Base-by-base conservation (phyloP, 2,888 invertebrate genomes). In the Heliconius charithonia region DNA sequence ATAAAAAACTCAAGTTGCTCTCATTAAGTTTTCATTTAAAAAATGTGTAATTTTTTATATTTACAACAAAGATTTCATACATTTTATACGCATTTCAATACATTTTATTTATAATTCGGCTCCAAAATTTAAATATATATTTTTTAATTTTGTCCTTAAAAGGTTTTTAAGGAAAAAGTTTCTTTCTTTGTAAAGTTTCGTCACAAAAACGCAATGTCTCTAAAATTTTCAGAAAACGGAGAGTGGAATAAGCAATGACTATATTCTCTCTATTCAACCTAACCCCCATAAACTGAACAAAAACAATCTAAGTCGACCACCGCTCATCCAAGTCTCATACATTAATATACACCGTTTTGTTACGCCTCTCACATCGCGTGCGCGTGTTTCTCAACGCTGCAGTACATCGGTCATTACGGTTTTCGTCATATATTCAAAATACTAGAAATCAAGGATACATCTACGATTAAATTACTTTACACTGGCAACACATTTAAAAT, bases 351-450 rank as follows among this genome's bases (percentile, higher is more conserved):
- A 19, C 45, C 37, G 22, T 71, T 29, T 51, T 51, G 29, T 59
- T n/a, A 32, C 10, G 45, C 71, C 51, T 32, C 72, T 72, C 32
- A 59, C 56, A 71, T 32, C 71, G 71, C 71, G 71, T 56, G 71
- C 71, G 72, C 32, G 13, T 3, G 72, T 72, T 72, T 32, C 72
- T 12, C 72, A 72, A 72, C 13, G 19, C 13, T 27, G 29, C 22
- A 9, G 45, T 56, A 32, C 72, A 72, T 72, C 29, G 32, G 59
- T 72, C 37, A 77, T 77, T 77, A 71, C 63, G 63, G 32, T 77
- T 77, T 76, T 71, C 76, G 71, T 76, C 70, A 71, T 76, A 71
- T 76, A 63, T 76, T 70, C 62, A 71, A 71, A 70, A 76, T 59
- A 63, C 63, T 63, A 62, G 62, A 71, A 71, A 71, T 71, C 76